These are phyloP conservation scores for Ia io DNA, from an alignment of 2,113 vertebrate genomes.

Conservation along the genomic window DNA sequence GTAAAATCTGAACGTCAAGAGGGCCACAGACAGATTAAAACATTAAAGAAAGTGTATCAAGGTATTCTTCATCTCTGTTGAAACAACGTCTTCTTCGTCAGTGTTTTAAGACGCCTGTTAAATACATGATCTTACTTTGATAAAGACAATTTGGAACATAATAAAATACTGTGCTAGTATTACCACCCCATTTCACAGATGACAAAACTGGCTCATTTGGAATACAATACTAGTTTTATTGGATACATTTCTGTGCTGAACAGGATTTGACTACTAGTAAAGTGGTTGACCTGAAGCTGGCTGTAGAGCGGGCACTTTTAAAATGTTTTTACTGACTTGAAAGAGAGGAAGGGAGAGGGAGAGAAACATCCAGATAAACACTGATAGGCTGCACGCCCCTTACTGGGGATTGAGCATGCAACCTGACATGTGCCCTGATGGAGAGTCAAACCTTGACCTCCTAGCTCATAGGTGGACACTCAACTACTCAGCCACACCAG, in stretches of 20 bases:
- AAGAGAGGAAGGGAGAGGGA: too few species aligned
- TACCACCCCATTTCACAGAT: not conserved
- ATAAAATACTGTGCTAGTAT: not conserved
- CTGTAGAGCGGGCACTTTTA: not conserved
- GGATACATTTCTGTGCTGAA: not conserved
- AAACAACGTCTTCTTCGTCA: not conserved
- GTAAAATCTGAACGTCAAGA: not conserved
- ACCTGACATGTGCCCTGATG: too few species aligned
- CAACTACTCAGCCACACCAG: too few species aligned
- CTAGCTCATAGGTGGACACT: too few species aligned
- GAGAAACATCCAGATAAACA: too few species aligned
- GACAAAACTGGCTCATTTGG: not conserved
- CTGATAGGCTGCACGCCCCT: too few species aligned
- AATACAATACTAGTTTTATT: not conserved
- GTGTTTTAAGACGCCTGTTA: not conserved
- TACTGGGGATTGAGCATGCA: too few species aligned
- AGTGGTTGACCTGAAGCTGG: slow-evolving; percentile 13
- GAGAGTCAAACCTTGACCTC: too few species aligned
- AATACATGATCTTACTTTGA: not conserved
- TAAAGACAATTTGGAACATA: not conserved
- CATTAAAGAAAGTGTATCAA: not conserved
- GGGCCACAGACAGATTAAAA: not conserved
- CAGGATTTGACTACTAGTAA: not conserved
- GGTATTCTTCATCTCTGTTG: not conserved
- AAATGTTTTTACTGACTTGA: too few species aligned